Percentiles rank a stretch among this genome's conserved stretches.
These are phyloP conservation scores for Hyalella azteca DNA, from an alignment of 2,888 invertebrate species.

Conservation along the genomic window DNA sequence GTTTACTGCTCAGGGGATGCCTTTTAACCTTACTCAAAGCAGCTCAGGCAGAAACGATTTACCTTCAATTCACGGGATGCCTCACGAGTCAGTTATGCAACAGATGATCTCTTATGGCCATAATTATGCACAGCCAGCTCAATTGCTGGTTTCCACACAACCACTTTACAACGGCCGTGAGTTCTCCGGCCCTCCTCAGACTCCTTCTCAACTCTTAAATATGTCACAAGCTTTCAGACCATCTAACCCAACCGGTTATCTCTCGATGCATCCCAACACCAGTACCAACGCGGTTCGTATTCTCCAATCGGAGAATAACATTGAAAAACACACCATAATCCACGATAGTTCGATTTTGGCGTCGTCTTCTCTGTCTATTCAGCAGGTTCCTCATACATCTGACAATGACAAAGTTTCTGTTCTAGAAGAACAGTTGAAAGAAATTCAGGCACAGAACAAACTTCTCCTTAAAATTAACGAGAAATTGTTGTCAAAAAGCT, in stretches of 20 bases:
- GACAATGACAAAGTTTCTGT: not conserved
- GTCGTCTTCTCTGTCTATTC: not conserved
- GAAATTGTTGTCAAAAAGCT: not conserved
- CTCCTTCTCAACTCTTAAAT: not conserved
- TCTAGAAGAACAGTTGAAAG: not conserved
- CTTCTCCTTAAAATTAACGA: constrained; percentile 15
- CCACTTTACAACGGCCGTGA: not conserved
- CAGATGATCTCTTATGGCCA: not conserved
- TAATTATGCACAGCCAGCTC: not conserved
- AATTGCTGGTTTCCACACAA: not conserved
- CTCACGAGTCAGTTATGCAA: not conserved
- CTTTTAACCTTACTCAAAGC: not conserved
- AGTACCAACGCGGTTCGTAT: not conserved
- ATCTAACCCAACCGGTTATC: not conserved
- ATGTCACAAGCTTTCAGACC: not conserved
- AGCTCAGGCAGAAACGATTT: not conserved
- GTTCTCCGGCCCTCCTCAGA: not conserved
- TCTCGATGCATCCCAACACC: not conserved
- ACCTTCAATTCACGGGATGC: not conserved
- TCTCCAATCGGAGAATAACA: constrained; percentile 9
- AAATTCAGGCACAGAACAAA: constrained; percentile 8
- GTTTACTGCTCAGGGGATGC: no score
- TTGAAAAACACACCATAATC: not conserved
- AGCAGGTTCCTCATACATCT: not conserved
- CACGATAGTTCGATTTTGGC: not conserved